These are phyloP conservation scores for Eumerus sabulonum DNA, from an alignment of 2,888 invertebrate genomes.

Conservation along the genomic window DNA sequence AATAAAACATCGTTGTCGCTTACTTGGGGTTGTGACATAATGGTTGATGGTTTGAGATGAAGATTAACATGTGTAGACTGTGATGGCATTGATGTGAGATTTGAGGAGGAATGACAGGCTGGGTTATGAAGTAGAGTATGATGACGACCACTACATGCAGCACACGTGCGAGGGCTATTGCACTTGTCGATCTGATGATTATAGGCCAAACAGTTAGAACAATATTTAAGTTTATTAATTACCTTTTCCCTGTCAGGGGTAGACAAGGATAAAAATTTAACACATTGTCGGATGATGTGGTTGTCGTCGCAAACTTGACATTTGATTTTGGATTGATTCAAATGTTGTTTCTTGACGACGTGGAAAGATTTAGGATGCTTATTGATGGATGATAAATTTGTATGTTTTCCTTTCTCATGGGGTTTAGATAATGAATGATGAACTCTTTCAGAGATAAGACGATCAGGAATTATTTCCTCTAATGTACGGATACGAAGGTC, in stretches of 20 bases:
- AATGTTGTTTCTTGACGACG: too few relatives aligned
- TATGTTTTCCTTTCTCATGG: too few relatives aligned
- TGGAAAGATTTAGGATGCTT: too few relatives aligned
- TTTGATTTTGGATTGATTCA: too few relatives aligned
- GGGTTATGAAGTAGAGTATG: neutral
- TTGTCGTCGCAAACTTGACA: too few relatives aligned
- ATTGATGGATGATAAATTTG: too few relatives aligned
- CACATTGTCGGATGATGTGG: too few relatives aligned
- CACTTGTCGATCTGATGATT: slow-evolving; percentile 2
- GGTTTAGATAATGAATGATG: too few relatives aligned
- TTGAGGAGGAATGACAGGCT: neutral
- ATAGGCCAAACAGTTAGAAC: slow-evolving; percentile 4
- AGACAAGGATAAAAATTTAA: too few relatives aligned
- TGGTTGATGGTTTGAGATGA: neutral
- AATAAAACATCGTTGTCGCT: neutral
- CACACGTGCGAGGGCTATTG: neutral
- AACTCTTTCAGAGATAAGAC: too few relatives aligned
- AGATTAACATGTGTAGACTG: neutral
- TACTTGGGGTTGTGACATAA: neutral
- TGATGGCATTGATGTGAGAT: neutral
- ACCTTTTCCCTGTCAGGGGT: neutral
- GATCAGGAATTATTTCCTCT: too few relatives aligned
- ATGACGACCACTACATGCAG: neutral
- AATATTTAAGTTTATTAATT: slow-evolving; percentile 1
- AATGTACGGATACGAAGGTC: too few relatives aligned